These are phyloP conservation scores for Ryuthela nishihirai DNA, from an alignment of 2,888 invertebrate species.

Conservation along the genomic window DNA sequence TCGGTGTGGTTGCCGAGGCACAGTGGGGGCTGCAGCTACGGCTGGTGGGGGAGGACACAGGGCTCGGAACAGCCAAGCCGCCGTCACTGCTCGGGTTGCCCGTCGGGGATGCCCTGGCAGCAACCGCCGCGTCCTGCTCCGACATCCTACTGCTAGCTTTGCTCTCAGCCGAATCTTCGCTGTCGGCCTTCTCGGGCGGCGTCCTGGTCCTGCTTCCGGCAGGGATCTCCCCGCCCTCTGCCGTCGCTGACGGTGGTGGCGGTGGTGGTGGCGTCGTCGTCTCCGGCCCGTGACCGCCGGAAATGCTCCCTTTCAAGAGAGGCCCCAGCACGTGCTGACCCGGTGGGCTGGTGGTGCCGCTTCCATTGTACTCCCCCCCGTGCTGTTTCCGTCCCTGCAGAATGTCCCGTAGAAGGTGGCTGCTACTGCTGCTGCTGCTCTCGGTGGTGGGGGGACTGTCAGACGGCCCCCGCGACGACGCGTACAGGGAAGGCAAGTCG, in stretches of 20 bases:
- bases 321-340: neutral
- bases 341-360: neutral
- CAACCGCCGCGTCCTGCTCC: conserved; percentile 24
- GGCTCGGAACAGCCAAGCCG: neutral
- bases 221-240: conserved; percentile 1
- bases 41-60: neutral
- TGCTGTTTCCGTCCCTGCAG: conserved; percentile 78
- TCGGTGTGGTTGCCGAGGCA: neutral
- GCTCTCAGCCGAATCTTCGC: conserved; percentile 28
- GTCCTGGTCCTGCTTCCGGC: conserved; percentile 12
- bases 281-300: conserved; percentile 26
- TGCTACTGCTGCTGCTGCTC: conserved; percentile 17
- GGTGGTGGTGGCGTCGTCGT: too few species aligned
- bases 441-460: conserved; percentile 7
- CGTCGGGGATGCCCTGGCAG: neutral
- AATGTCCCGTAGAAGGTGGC: conserved; percentile 66
- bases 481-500: too few species aligned
- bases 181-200: conserved; percentile 12
- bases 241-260: too few species aligned
- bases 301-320: conserved; percentile 1
- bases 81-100: too few species aligned
- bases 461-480: too few species aligned
- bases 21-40: neutral
- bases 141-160: conserved; percentile 24
- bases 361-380: conserved; percentile 5